Base-by-base conservation (phyloP, 2,797 vertebrate species). In the Novumbra hubbsi region DNA sequence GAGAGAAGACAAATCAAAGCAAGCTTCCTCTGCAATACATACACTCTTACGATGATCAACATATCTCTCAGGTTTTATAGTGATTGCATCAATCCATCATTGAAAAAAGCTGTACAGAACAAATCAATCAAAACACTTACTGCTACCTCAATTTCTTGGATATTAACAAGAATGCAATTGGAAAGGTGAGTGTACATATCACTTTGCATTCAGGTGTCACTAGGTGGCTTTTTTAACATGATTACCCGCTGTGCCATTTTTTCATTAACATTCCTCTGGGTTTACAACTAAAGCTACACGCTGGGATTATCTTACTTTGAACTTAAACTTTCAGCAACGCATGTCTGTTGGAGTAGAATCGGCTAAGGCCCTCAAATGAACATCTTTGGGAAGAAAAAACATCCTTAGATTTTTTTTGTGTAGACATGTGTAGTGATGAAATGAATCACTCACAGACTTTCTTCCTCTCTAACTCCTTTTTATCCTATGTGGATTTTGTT, bases 401-500 rank as follows among this genome's bases (percentile, higher is more conserved):
- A 9, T 73, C 50, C 8, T 24, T 72, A 73, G 27, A 24, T 28
- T 32, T 73, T 8, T n/a, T 71, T 49, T 76, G 70, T 38, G 83
- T 75, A 71, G 50, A 75, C 55, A 14, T n/a, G 55, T 60, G 11
- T 64, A 12, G 34, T 38, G 70, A 70, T 76, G 38, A 32, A 55
- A 50, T 77, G 71, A 81, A 75, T 84, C 30, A 63, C 71, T 67
- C 73, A 75, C 75, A 70, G 6, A 1, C 0, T 73, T 76, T 76
- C 71, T 30, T 55, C 21, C 50, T 41, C 19, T 32, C 28, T 17
- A 27, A 64, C 5, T 5, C 24, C 75, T n/a, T 28, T 50, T 55
- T 34, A 34, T 80, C 62, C 55, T 68, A 57, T 21, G 76, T 55
- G 79, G 73, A 84, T 76, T 55, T 63, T 80, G 80, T 82, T 69